phyloP scores from a whole-genome alignment of 35 echinoderm and acorn worm species.

The Heliocidaris tuberculata region DNA sequence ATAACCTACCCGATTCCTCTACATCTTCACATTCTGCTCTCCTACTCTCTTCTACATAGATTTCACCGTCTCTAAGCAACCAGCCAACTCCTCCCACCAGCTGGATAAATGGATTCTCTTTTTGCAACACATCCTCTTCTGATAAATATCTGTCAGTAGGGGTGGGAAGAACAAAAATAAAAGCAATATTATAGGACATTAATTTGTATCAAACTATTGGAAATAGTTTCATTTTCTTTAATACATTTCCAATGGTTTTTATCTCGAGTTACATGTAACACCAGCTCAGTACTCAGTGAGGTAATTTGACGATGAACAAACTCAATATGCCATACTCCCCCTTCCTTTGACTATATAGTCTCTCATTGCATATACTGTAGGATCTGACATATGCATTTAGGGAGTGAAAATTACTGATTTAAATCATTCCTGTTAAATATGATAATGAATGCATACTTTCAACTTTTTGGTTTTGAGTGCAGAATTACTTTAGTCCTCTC shows the following conservation, averaged over 20 bases:
- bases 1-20: slow-evolving; percentile 83
- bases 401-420: too few relatives aligned
- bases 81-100: slow-evolving; percentile 93
- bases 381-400: too few relatives aligned
- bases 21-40: slow-evolving; percentile 88
- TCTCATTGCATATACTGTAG: too few relatives aligned
- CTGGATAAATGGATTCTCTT: slow-evolving; percentile 88
- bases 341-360: too few relatives aligned
- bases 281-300: too few relatives aligned
- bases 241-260: not conserved
- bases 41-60: slow-evolving; percentile 81
- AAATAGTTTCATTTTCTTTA: not conserved
- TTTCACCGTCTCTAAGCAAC: slow-evolving; percentile 87
- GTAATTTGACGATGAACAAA: too few relatives aligned
- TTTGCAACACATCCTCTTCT: slow-evolving; percentile 75
- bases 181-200: not conserved
- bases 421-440: too few relatives aligned
- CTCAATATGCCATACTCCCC: too few relatives aligned
- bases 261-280: too few relatives aligned
- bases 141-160: slow-evolving; percentile 76
- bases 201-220: not conserved
- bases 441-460: too few relatives aligned
- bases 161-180: not conserved
- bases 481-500: too few relatives aligned
- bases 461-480: too few relatives aligned